Percentiles rank a stretch among this genome's conserved stretches.
Conservation (phyloP, 1,140 invertebrate genomes). For the Forficula auricularia region DNA sequence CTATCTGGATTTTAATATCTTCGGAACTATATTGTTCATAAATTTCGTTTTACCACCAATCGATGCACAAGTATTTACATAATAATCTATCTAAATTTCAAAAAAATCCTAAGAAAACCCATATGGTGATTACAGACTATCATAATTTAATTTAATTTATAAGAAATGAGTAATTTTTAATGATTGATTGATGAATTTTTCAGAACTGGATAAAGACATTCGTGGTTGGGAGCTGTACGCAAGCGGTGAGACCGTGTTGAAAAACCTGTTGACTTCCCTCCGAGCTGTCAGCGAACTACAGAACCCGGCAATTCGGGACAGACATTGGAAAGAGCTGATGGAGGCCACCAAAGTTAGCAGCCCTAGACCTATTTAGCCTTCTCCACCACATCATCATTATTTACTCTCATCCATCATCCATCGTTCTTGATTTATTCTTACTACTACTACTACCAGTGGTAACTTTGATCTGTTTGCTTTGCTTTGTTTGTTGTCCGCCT, state of each 20-base stretch:
- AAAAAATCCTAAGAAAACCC: too few species aligned
- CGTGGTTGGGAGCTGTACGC: slow-evolving; percentile 60
- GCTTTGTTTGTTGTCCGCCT: not conserved
- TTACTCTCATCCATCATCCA: slow-evolving; percentile 32
- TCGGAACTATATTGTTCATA: too few species aligned
- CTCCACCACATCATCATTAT: slow-evolving; percentile 28
- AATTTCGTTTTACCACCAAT: too few species aligned
- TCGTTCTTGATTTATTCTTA: slow-evolving; percentile 19
- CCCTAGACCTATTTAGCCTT: slow-evolving; percentile 1
- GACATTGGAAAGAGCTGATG: slow-evolving; percentile 89
- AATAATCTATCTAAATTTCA: too few species aligned
- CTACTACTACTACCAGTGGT: not conserved
- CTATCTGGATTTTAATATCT: too few species aligned
- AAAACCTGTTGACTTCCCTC: slow-evolving; percentile 71
- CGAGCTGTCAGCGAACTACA: slow-evolving; percentile 81
- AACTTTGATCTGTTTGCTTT: not conserved
- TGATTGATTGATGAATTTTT: slow-evolving; percentile 7
- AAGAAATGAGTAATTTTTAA: slow-evolving; percentile 3
- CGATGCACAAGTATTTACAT: too few species aligned
- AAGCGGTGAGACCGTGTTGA: slow-evolving; percentile 52
- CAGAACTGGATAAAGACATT: slow-evolving; percentile 70
- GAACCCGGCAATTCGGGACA: slow-evolving; percentile 78
- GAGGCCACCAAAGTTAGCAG: slow-evolving; percentile 59
- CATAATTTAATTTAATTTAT: not conserved
- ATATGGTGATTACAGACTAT: not conserved